Evolutionary conservation across 2,113 vertebrate species (phyloP).

Genomic region (Platichthys flesus): DNA sequence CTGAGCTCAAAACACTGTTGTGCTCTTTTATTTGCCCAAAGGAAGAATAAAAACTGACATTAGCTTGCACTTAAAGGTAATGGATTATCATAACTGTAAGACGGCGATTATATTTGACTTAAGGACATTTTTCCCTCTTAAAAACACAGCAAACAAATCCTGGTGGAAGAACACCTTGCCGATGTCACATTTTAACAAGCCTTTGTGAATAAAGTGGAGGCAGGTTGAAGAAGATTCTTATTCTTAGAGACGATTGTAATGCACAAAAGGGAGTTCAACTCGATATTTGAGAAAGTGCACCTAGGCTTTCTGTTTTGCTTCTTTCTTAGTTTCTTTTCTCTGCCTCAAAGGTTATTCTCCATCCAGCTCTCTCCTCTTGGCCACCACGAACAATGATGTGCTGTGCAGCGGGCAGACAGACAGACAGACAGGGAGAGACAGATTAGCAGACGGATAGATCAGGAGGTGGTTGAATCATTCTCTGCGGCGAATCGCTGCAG

Average conservation of each 20-base stretch:
- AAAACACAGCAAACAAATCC: neutral
- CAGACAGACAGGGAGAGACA: constrained; percentile 33
- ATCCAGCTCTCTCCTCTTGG: constrained; percentile 7
- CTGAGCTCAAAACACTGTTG: neutral
- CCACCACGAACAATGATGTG: constrained; percentile 36
- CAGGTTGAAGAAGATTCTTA: neutral
- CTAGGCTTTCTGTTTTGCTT: constrained; percentile 22
- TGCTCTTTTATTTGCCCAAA: constrained; percentile 16
- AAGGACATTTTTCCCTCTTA: neutral
- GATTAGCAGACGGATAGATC: constrained; percentile 64
- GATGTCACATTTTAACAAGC: constrained; percentile 13
- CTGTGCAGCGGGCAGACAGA: constrained; percentile 23
- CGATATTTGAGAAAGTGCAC: constrained; percentile 37
- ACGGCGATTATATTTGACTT: constrained; percentile 7
- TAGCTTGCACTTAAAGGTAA: constrained; percentile 22
- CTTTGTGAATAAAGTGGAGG: constrained; percentile 14
- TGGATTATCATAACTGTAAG: constrained; percentile 20
- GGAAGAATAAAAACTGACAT: neutral
- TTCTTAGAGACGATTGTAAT: neutral
- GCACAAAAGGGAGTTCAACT: constrained; percentile 15
- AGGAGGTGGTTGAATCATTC: constrained; percentile 65
- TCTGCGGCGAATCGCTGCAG: constrained; percentile 67
- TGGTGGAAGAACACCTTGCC: constrained; percentile 17
- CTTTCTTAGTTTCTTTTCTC: constrained; percentile 15
- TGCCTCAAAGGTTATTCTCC: constrained; percentile 19